phyloP scores from a whole-genome alignment of 2,113 vertebrate genomes.

The Tachysurus fulvidraco region DNA sequence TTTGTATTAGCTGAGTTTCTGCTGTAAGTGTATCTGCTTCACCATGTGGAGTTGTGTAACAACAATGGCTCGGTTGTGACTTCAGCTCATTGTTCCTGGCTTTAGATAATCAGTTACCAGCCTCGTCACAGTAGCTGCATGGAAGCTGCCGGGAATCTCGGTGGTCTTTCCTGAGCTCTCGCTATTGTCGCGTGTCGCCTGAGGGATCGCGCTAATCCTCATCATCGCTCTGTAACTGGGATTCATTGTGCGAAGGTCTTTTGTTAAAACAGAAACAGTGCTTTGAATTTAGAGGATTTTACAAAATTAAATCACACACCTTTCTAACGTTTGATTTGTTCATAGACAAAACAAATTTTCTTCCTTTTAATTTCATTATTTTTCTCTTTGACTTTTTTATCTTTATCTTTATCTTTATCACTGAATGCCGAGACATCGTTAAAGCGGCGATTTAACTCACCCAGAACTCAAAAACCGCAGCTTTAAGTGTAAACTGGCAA shows the following conservation, averaged over 20 bases:
- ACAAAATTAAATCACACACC: background rate
- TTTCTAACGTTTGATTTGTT: background rate
- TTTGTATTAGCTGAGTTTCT: background rate
- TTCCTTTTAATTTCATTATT: background rate
- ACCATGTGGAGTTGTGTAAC: background rate
- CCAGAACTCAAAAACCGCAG: no score
- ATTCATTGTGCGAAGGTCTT: constrained; percentile 26
- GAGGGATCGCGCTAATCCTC: constrained; percentile 40
- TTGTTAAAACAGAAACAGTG: constrained; percentile 8
- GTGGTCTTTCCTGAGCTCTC: background rate
- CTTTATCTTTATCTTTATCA: no score
- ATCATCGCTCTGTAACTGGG: background rate
- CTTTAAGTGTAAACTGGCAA: no score
- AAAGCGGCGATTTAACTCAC: no score
- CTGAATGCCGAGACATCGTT: no score
- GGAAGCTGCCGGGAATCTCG: background rate
- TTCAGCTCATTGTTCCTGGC: background rate
- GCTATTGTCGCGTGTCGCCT: constrained; percentile 13
- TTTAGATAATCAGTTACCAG: constrained; percentile 21
- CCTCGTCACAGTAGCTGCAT: background rate
- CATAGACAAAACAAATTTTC: background rate
- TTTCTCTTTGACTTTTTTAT: background rate
- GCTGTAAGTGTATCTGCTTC: background rate
- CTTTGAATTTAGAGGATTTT: constrained; percentile 22
- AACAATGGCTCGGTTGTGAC: background rate